A percentile compares a stretch with the other conserved stretches of the same genome.
Conservation (phyloP, 2,113 vertebrate genomes). For the Lophura nycthemera region DNA sequence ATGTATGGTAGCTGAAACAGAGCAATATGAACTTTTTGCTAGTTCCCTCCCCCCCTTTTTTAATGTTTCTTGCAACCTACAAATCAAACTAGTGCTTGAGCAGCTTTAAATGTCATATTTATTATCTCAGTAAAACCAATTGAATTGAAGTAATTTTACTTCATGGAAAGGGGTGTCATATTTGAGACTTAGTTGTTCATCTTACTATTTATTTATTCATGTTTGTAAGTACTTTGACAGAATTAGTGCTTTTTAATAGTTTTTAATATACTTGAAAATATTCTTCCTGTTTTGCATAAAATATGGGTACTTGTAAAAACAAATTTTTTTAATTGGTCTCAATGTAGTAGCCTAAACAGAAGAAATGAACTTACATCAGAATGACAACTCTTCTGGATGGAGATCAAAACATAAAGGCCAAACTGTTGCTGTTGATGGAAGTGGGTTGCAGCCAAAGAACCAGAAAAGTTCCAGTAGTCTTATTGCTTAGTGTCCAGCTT, state of each 20-base stretch:
- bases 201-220: constrained; percentile 75
- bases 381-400: constrained; percentile 53
- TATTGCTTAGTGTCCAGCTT: constrained; percentile 37
- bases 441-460: constrained; percentile 63
- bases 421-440: constrained; percentile 8
- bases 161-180: constrained; percentile 63
- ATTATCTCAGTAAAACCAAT: constrained; percentile 54
- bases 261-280: constrained; percentile 79
- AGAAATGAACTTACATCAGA: constrained; percentile 49
- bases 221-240: constrained; percentile 71
- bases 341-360: constrained; percentile 57
- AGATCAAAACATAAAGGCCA: constrained; percentile 1
- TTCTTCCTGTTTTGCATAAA: constrained; percentile 72
- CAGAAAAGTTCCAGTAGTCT: background rate
- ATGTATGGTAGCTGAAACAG: constrained; percentile 64
- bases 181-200: constrained; percentile 57
- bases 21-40: constrained; percentile 73
- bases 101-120: constrained; percentile 71
- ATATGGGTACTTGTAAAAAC: constrained; percentile 69
- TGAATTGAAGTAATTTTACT: constrained; percentile 59
- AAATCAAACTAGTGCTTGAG: constrained; percentile 69
- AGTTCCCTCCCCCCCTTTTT: constrained; percentile 43
- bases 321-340: constrained; percentile 42
- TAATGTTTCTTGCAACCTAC: constrained; percentile 65
- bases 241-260: constrained; percentile 77